Conservation (phyloP, 2,888 invertebrate genomes). For the Leucoma salicis region DNA sequence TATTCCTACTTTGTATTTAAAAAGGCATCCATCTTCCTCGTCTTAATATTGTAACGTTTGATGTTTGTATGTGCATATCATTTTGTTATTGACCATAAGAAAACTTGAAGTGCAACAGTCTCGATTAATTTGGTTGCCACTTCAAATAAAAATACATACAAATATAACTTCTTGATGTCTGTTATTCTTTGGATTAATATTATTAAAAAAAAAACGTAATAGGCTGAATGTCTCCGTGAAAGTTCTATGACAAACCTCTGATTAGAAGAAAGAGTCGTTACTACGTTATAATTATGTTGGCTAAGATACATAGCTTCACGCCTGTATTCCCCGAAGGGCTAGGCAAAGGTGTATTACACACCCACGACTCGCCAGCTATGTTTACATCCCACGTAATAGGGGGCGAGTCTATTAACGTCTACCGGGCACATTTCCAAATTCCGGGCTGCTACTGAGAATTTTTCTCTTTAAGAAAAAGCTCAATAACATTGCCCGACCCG, state of each 20-base stretch:
- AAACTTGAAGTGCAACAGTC: slow-evolving; percentile 29
- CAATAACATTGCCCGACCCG: no score
- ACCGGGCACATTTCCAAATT: no score
- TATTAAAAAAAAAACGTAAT: not conserved
- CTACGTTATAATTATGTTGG: no score
- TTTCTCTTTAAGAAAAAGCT: no score
- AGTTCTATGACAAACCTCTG: slow-evolving; percentile 19
- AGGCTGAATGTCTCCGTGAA: slow-evolving; percentile 9
- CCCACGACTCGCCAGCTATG: no score
- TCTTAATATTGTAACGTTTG: slow-evolving; percentile 1
- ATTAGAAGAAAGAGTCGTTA: slow-evolving; percentile 13
- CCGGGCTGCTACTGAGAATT: no score
- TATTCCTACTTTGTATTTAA: slow-evolving; percentile 3
- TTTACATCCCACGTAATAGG: no score
- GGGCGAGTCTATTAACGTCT: no score
- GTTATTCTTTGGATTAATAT: not conserved
- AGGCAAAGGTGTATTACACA: no score
- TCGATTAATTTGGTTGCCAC: slow-evolving; percentile 27
- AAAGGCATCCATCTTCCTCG: slow-evolving; percentile 13
- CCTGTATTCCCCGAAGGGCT: no score
- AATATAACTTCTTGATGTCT: slow-evolving; percentile 10
- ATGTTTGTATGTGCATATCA: not conserved
- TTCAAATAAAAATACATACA: slow-evolving; percentile 21
- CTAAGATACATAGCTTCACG: no score
- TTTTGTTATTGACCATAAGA: slow-evolving; percentile 21